Percentiles rank a stretch among this genome's conserved stretches.
Conservation (phyloP, 2,113 vertebrate genomes). For the Eolophus roseicapilla region DNA sequence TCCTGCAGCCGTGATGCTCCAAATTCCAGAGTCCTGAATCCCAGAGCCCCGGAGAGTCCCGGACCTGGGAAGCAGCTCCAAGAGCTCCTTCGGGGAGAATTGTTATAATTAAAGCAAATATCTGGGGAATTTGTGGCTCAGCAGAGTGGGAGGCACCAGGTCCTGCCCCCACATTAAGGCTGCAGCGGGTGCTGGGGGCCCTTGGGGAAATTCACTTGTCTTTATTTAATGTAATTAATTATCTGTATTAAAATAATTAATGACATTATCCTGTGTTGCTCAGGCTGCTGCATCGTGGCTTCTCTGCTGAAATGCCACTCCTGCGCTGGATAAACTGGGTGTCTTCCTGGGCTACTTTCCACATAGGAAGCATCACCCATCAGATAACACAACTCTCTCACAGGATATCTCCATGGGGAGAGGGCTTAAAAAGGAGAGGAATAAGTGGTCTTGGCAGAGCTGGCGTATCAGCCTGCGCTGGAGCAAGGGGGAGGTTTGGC, state of each 20-base stretch:
- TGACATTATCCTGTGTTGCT: background rate
- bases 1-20: background rate
- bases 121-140: conserved; percentile 35
- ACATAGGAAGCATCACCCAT: background rate
- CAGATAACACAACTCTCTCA: background rate
- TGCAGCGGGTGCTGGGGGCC: background rate
- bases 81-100: background rate
- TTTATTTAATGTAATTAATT: conserved; percentile 27
- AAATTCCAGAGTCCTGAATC: background rate
- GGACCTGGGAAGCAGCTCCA: background rate
- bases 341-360: background rate
- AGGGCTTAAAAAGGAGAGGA: background rate
- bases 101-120: conserved; percentile 47
- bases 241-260: background rate
- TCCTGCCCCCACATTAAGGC: background rate
- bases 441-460: background rate
- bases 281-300: background rate
- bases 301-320: background rate
- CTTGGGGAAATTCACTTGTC: background rate
- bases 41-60: background rate
- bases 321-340: fast-evolving
- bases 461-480: background rate
- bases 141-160: background rate
- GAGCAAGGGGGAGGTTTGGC: background rate
- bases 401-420: background rate